Evolutionary conservation across 2,888 invertebrate genomes (phyloP).

Genomic region (Molanna angustata): DNA sequence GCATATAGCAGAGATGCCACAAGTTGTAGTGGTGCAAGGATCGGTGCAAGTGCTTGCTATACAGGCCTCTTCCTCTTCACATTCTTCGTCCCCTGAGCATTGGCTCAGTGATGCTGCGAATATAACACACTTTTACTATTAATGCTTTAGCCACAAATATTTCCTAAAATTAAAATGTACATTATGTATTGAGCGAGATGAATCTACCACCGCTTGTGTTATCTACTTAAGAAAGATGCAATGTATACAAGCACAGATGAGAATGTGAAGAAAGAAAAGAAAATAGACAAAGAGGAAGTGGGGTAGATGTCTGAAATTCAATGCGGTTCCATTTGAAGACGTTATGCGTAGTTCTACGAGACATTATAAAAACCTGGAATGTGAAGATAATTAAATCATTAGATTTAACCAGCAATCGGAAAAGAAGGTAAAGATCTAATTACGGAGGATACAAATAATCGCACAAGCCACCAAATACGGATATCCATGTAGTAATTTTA

Average conservation of each 20-base stretch:
- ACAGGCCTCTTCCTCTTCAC: constrained; percentile 82
- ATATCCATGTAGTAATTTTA: constrained; percentile 56
- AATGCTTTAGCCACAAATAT: constrained; percentile 9
- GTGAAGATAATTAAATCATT: constrained; percentile 54
- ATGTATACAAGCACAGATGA: constrained; percentile 33
- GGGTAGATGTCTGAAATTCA: constrained; percentile 34
- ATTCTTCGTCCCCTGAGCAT: constrained; percentile 66
- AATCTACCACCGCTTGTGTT: constrained; percentile 30
- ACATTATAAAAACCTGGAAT: constrained; percentile 51
- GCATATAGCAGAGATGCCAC: constrained; percentile 42
- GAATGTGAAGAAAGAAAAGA: constrained; percentile 43
- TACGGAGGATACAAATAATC: constrained; percentile 30
- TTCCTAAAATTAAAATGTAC: constrained; percentile 13
- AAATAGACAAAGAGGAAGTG: constrained; percentile 38
- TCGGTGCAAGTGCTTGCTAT: constrained; percentile 80
- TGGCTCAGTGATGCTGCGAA: constrained; percentile 28
- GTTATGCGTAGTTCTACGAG: constrained; percentile 50
- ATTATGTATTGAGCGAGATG: constrained; percentile 3
- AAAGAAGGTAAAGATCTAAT: constrained; percentile 39
- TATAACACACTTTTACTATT: constrained; percentile 27
- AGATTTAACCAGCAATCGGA: constrained; percentile 28
- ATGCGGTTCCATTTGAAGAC: constrained; percentile 50
- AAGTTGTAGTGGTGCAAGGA: constrained; percentile 67
- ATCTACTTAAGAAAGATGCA: constrained; percentile 31
- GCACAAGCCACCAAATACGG: constrained; percentile 33